Percentiles rank a stretch among this genome's conserved stretches.
phyloP scores from a whole-genome alignment of 1,140 invertebrate genomes.

The Amyelois transitella region DNA sequence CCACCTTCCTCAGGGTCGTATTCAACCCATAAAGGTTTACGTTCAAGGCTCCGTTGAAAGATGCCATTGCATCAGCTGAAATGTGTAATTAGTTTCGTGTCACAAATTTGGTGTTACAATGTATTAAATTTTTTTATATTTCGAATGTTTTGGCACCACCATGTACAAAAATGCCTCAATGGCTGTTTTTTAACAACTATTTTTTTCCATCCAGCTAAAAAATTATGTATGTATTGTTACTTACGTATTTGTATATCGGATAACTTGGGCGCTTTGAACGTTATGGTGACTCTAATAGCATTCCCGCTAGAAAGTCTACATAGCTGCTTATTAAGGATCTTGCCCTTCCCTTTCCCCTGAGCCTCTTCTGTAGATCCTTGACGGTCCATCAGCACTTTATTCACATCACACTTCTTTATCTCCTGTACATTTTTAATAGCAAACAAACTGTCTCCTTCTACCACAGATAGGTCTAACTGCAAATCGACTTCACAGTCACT shows the following conservation, averaged over 20 bases:
- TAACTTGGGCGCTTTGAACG: conserved; percentile 44
- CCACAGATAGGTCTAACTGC: conserved; percentile 44
- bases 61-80: conserved; percentile 36
- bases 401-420: conserved; percentile 52
- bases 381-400: conserved; percentile 46
- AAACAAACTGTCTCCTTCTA: conserved; percentile 45
- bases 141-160: too few species aligned
- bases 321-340: conserved; percentile 40
- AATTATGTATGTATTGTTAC: conserved; percentile 12
- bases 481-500: conserved; percentile 54
- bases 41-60: conserved; percentile 39
- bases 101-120: too few species aligned
- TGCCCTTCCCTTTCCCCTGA: conserved; percentile 26
- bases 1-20: conserved; percentile 42
- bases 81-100: too few species aligned
- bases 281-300: conserved; percentile 53
- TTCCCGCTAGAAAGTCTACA: conserved; percentile 50
- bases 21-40: conserved; percentile 48
- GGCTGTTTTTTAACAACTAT: too few species aligned
- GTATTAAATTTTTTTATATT: too few species aligned
- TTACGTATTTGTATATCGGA: conserved; percentile 40
- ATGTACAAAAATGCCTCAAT: too few species aligned
- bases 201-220: too few species aligned
- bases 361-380: conserved; percentile 29
- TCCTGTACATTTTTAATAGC: conserved; percentile 54